Evolutionary conservation across 2,113 vertebrate genomes (phyloP).

Genomic region (Datnioides undecimradiatus): DNA sequence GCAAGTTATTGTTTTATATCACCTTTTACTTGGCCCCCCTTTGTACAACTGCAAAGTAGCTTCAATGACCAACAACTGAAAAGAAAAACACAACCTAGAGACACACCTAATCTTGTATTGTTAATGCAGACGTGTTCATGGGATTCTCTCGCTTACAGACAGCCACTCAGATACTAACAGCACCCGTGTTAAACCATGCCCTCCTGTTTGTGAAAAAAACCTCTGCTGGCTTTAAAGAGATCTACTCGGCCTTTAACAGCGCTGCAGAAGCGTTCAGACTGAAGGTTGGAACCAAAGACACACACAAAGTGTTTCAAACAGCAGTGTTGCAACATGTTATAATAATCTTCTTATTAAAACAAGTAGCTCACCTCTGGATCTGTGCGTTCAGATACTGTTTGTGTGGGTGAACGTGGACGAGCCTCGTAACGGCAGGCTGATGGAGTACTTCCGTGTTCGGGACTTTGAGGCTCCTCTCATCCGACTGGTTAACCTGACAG

Average conservation of each 20-base stretch:
- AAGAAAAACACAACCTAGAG: not conserved
- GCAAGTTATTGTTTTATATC: not conserved
- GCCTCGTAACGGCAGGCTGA: constrained; percentile 85
- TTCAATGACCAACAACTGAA: not conserved
- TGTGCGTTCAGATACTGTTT: constrained; percentile 86
- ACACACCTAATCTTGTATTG: not conserved
- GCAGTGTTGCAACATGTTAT: not conserved
- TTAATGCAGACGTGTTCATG: not conserved
- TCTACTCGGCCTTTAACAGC: constrained; percentile 82
- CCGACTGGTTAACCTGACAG: constrained; percentile 90
- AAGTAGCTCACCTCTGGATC: not conserved
- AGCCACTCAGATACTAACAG: constrained; percentile 88
- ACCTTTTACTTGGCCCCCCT: no score
- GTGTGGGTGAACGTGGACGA: constrained; percentile 88
- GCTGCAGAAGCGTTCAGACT: constrained; percentile 86
- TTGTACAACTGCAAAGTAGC: not conserved
- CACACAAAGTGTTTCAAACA: not conserved
- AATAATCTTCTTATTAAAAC: not conserved
- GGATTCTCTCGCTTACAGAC: constrained; percentile 82
- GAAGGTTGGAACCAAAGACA: constrained; percentile 81
- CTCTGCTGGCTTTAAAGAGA: constrained; percentile 73
- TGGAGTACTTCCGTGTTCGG: constrained; percentile 90
- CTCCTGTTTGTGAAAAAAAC: constrained; percentile 89
- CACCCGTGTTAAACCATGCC: constrained; percentile 88
- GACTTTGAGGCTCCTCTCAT: constrained; percentile 85